Evolutionary conservation across 2,888 invertebrate species (phyloP).

Genomic region (Dysmachus trigonus): DNA sequence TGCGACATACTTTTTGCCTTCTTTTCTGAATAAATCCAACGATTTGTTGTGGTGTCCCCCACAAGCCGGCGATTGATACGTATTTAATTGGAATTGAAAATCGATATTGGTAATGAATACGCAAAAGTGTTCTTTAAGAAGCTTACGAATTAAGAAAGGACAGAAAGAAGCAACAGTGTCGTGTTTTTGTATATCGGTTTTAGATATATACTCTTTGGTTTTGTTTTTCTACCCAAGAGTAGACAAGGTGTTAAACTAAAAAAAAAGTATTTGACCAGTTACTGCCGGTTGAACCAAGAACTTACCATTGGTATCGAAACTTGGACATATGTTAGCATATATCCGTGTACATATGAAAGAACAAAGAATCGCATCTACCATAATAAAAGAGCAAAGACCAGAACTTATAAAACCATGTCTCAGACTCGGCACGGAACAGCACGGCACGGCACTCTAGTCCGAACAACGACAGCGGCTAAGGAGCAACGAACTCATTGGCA

Average conservation of each 20-base stretch:
- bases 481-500: constrained; percentile 36
- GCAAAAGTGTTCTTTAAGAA: constrained; percentile 28
- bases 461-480: not conserved
- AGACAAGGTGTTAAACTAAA: not conserved
- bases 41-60: not conserved
- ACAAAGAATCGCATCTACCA: constrained; percentile 21
- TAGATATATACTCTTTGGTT: not conserved
- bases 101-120: constrained; percentile 15
- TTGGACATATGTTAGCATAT: not conserved
- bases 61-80: not conserved
- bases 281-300: not conserved
- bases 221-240: not conserved
- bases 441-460: not conserved
- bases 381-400: not conserved
- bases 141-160: not conserved
- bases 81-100: constrained; percentile 36
- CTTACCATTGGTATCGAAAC: not conserved
- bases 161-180: not conserved
- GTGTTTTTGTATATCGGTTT: not conserved
- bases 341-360: not conserved
- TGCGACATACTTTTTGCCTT: not conserved
- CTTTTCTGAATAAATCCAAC: not conserved
- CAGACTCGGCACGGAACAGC: too few relatives aligned
- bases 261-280: not conserved
- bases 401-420: not conserved